Conservation (phyloP, 2,888 invertebrate genomes). For the Lasioglossum morio region DNA sequence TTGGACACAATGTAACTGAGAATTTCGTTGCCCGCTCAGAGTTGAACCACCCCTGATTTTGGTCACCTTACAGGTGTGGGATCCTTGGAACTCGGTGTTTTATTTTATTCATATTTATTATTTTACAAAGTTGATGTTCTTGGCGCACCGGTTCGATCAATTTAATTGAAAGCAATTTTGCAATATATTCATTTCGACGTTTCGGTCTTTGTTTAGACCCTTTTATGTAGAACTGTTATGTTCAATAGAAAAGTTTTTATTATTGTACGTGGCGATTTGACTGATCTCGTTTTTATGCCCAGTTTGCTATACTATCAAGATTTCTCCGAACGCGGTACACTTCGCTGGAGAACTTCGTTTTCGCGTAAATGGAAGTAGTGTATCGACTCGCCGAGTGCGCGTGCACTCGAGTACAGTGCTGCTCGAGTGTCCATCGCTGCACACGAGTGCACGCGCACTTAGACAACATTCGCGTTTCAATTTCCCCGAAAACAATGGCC, state of each 20-base stretch:
- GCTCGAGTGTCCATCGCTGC: background rate
- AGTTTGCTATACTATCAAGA: background rate
- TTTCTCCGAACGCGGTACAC: background rate
- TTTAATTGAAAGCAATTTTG: no score
- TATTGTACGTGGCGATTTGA: background rate
- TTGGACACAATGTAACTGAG: background rate
- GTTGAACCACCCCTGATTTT: background rate
- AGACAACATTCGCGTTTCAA: background rate
- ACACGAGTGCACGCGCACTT: constrained; percentile 1
- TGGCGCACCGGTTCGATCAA: no score
- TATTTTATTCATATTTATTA: background rate
- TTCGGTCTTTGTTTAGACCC: no score
- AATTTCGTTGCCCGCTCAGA: background rate
- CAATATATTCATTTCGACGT: no score
- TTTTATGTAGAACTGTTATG: no score
- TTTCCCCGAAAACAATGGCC: constrained; percentile 6
- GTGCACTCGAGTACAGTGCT: constrained; percentile 8
- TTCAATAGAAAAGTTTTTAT: no score
- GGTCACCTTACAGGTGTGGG: background rate
- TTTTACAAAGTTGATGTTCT: no score
- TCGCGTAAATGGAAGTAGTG: constrained; percentile 9
- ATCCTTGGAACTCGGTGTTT: background rate
- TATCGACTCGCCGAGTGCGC: constrained; percentile 11
- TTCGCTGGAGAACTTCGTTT: background rate
- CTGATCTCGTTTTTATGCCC: no score